Conservation (phyloP, 2,888 invertebrate genomes). For the Pristionchus entomophagus region DNA sequence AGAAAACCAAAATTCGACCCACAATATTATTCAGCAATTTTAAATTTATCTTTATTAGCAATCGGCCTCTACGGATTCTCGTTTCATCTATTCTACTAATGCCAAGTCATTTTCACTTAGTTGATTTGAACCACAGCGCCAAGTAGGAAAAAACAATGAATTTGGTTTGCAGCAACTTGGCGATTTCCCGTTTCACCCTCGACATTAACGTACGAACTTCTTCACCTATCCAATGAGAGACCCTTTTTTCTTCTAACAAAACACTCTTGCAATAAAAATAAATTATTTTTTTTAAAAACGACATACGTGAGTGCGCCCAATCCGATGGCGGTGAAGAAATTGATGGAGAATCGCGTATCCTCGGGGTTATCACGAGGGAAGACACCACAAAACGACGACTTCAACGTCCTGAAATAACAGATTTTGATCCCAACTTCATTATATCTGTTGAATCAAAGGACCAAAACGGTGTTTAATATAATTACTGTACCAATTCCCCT, state of each 20-base stretch:
- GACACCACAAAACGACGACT: slow-evolving; percentile 89
- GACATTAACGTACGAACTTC: not conserved
- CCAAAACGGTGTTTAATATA: too few species aligned
- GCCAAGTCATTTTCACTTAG: too few species aligned
- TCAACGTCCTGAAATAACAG: slow-evolving; percentile 84
- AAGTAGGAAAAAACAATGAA: too few species aligned
- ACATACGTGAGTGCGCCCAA: slow-evolving; percentile 91
- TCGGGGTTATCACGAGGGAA: slow-evolving; percentile 96
- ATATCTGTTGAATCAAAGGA: too few species aligned
- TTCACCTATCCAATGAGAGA: not conserved
- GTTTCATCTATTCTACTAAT: not conserved
- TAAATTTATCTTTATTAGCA: too few species aligned
- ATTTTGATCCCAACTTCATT: not conserved
- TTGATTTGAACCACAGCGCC: too few species aligned
- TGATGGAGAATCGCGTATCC: slow-evolving; percentile 96
- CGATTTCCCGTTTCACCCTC: not conserved
- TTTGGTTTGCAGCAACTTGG: too few species aligned
- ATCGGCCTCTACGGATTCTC: not conserved
- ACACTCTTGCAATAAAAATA: too few species aligned
- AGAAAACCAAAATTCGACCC: too few species aligned
- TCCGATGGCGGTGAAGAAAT: slow-evolving; percentile 97
- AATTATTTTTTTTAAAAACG: too few species aligned
- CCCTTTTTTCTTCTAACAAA: not conserved
- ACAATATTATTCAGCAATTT: too few species aligned
- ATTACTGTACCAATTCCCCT: too few species aligned